Conservation (phyloP, 2,797 vertebrate species). For the Sebastes minor region DNA sequence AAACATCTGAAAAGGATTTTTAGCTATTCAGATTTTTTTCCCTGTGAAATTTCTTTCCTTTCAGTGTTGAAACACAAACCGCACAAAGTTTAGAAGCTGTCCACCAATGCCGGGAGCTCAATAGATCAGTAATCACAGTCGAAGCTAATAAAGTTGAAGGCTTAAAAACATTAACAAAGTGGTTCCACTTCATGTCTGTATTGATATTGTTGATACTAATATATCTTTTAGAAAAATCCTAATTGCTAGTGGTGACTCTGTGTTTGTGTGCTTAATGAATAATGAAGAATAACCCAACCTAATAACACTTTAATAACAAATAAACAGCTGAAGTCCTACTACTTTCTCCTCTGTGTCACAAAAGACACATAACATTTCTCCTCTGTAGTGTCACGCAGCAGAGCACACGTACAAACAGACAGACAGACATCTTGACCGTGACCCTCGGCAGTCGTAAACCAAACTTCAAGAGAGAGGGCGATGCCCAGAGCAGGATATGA, state of each 20-base stretch:
- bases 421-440: slow-evolving; percentile 51
- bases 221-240: neutral
- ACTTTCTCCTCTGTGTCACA: neutral
- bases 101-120: neutral
- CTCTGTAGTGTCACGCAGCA: slow-evolving; percentile 20
- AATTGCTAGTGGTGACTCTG: neutral
- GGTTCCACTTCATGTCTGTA: neutral
- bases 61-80: neutral
- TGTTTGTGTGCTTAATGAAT: neutral
- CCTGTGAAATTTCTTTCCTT: neutral
- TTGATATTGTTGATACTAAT: neutral
- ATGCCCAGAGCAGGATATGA: slow-evolving; percentile 81
- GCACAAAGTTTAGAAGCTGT: neutral
- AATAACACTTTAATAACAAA: neutral
- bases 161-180: neutral
- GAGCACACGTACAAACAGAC: slow-evolving; percentile 19
- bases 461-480: slow-evolving; percentile 70
- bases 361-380: neutral
- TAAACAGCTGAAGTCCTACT: neutral
- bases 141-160: neutral
- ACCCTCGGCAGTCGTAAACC: slow-evolving; percentile 64
- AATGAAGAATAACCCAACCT: neutral
- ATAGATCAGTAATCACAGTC: neutral
- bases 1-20: slow-evolving; percentile 19
- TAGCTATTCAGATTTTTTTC: neutral